Conservation (phyloP, 2,797 vertebrate genomes). For the Arremon aurantiirostris region DNA sequence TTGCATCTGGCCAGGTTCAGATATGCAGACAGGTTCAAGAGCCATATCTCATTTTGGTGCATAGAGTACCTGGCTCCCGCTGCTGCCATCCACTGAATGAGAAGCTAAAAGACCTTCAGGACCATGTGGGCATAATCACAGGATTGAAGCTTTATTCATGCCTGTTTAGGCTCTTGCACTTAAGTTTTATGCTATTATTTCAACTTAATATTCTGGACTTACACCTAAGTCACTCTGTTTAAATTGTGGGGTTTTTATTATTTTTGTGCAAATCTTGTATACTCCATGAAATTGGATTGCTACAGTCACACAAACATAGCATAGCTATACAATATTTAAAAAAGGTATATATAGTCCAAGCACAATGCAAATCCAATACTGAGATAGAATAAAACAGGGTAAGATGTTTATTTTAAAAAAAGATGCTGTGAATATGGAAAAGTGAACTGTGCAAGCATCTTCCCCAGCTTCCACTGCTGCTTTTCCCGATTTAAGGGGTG, state of each 20-base stretch:
- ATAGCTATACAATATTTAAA: neutral
- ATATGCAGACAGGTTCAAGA: neutral
- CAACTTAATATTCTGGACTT: neutral
- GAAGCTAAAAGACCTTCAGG: neutral
- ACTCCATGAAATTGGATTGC: neutral
- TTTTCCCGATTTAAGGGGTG: neutral
- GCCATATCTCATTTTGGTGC: neutral
- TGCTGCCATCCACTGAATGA: neutral
- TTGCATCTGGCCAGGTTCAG: neutral
- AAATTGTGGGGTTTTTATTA: rapidly evolving
- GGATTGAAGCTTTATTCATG: neutral
- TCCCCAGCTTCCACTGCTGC: neutral
- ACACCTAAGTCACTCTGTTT: neutral
- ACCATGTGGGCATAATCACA: neutral
- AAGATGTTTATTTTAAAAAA: neutral
- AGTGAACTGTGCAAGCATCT: neutral
- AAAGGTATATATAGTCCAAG: neutral
- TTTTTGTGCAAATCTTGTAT: neutral
- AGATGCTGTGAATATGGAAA: neutral
- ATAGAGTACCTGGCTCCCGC: rapidly evolving
- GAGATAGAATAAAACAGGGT: neutral
- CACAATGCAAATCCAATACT: neutral
- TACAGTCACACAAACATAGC: neutral
- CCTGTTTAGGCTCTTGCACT: neutral
- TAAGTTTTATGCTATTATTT: neutral